Evolutionary conservation across 2,113 vertebrate genomes (phyloP).

Genomic region (Pelvicachromis taeniatus): DNA sequence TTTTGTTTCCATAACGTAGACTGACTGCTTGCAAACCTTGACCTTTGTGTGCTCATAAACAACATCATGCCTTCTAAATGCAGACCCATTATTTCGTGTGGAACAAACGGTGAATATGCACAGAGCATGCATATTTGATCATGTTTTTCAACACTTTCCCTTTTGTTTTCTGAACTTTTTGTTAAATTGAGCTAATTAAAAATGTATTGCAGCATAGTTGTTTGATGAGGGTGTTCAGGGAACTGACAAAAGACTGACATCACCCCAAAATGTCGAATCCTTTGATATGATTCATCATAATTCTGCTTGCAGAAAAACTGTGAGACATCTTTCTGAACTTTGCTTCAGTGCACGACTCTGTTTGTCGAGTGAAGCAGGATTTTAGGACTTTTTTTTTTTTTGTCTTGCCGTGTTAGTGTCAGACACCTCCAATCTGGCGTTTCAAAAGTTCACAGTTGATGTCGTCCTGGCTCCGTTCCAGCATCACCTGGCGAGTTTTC

Average conservation of each 20-base stretch:
- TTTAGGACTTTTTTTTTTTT: neutral
- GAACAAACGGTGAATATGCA: neutral
- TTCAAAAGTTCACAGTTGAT: neutral
- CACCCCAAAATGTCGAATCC: neutral
- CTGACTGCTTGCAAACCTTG: conserved; percentile 28
- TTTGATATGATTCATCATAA: neutral
- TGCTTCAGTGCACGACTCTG: neutral
- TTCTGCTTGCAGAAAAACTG: neutral
- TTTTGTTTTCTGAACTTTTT: neutral
- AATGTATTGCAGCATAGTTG: neutral
- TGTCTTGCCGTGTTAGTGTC: neutral
- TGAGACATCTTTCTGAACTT: neutral
- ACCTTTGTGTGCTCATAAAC: conserved; percentile 35
- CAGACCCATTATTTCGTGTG: neutral
- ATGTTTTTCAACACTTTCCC: neutral
- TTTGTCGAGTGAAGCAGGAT: neutral
- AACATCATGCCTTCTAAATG: neutral
- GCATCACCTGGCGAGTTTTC: conserved; percentile 6
- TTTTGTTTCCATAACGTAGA: conserved; percentile 37
- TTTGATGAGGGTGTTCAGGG: neutral
- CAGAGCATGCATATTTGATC: neutral
- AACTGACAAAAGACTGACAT: neutral
- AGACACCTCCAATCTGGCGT: neutral
- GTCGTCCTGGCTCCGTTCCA: neutral
- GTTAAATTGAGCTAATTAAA: neutral